Percentiles rank a stretch among this genome's conserved stretches.
phyloP scores from a whole-genome alignment of 1,140 invertebrate genomes.

The Berghia stephanieae region DNA sequence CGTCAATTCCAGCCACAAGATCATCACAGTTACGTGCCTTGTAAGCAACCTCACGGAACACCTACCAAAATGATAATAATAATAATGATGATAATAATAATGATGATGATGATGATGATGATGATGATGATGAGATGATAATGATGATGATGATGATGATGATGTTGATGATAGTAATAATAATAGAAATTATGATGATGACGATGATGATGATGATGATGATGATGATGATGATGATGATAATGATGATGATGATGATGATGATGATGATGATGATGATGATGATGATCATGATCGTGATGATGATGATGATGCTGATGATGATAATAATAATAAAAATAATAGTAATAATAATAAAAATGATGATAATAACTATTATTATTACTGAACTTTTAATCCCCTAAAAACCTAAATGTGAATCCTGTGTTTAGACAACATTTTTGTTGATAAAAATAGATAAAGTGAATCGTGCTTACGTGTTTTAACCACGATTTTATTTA shows the following conservation, averaged over 20 bases:
- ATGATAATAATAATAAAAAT: too few relatives aligned
- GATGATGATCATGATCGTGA: conserved; percentile 4
- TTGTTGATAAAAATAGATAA: too few relatives aligned
- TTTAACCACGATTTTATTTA: too few relatives aligned
- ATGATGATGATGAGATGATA: not conserved
- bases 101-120: not conserved
- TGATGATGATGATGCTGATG: too few relatives aligned
- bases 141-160: not conserved
- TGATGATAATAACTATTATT: too few relatives aligned
- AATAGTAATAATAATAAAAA: too few relatives aligned
- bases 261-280: conserved; percentile 15
- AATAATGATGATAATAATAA: not conserved
- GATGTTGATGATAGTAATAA: not conserved
- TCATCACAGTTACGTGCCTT: conserved; percentile 84
- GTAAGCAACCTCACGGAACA: conserved; percentile 92
- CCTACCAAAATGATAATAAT: conserved; percentile 59
- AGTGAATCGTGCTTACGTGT: too few relatives aligned
- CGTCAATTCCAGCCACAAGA: conserved; percentile 89
- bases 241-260: conserved; percentile 20
- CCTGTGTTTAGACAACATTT: too few relatives aligned
- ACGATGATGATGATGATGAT: not conserved
- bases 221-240: not conserved
- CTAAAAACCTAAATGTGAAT: too few relatives aligned
- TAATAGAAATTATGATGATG: not conserved
- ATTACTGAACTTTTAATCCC: too few relatives aligned